Evolutionary conservation across 92 coral and sea anemone genomes (phyloP), one percentile per base, ranked within the genome.

Genomic region (Palythoa caribaeorum): DNA sequence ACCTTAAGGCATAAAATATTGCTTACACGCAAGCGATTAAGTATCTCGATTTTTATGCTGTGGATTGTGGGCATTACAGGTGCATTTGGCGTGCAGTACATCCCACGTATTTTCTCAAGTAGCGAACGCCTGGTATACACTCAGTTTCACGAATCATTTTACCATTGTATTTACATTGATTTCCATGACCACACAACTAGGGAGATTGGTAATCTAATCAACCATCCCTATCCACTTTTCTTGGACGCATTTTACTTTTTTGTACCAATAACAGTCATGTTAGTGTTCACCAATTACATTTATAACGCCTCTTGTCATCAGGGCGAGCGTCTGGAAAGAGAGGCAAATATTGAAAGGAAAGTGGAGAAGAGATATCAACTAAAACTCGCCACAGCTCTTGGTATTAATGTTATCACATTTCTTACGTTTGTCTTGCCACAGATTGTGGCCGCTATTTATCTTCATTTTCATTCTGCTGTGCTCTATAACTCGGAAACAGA

Each of bases 291-390:
- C 10, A 81, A 81, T 39, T 81, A 81, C 36, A 66, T 81, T 21
- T 81, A 81, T 55, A 81, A 81, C 20, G 86, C 86, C 1, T 55
- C 73, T 1, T 81, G 86, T 21, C 86, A 81, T 44, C 75, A 81
- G 60, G 39, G 17, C 40, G 86, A 65, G 40, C 75, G 74, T 13
- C 20, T 81, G 40, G 75, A 81, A 19, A 71, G 71, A 65, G 86
- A 81, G 35, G 76, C 86, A 17, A 81, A 81, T 57, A 51, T 81
- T 44, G 59, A 68, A 44, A 81, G 86, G 21, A 81, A 81, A 81
- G 66, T 81, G 6, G 76, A 65, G 36, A 81, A 81, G 28, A 48
- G 52, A 21, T 52, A 66, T 21, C 75, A 81, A n/a, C 71, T 81
- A 20, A 81, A 81, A 68, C 76, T 81, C 1, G 55, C 86, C 44